phyloP scores from a whole-genome alignment of 2,113 vertebrate species.

The Grantiella picta region DNA sequence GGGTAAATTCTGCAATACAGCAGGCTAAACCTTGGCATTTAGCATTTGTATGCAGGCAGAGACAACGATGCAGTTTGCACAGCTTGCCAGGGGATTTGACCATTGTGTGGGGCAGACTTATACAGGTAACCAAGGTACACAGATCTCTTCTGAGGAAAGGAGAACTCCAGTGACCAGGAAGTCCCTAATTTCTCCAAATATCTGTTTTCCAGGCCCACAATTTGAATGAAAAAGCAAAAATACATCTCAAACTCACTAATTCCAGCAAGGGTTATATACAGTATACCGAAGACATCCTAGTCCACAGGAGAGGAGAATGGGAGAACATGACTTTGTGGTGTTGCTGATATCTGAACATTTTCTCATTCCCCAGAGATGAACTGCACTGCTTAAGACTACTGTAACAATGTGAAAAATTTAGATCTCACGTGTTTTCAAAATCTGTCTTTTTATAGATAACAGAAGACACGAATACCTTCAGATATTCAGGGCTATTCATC shows the following conservation, averaged over 20 bases:
- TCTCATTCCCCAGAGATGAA: not conserved
- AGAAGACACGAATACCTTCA: not conserved
- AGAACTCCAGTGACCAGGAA: not conserved
- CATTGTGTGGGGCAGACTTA: not conserved
- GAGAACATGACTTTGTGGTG: not conserved
- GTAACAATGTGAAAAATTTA: not conserved
- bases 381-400: not conserved
- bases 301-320: not conserved
- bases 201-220: not conserved
- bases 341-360: not conserved
- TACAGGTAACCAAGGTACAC: accelerated
- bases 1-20: not conserved
- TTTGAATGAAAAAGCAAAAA: not conserved
- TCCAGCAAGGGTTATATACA: not conserved
- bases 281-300: not conserved
- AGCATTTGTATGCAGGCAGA: not conserved
- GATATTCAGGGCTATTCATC: not conserved
- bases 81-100: not conserved
- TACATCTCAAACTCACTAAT: not conserved
- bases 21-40: not conserved
- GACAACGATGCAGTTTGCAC: accelerated
- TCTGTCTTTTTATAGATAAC: not conserved
- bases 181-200: not conserved
- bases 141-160: not conserved
- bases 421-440: not conserved